These are phyloP conservation scores for Perodicticus potto DNA, from an alignment of 2,797 vertebrate genomes.

Conservation along the genomic window DNA sequence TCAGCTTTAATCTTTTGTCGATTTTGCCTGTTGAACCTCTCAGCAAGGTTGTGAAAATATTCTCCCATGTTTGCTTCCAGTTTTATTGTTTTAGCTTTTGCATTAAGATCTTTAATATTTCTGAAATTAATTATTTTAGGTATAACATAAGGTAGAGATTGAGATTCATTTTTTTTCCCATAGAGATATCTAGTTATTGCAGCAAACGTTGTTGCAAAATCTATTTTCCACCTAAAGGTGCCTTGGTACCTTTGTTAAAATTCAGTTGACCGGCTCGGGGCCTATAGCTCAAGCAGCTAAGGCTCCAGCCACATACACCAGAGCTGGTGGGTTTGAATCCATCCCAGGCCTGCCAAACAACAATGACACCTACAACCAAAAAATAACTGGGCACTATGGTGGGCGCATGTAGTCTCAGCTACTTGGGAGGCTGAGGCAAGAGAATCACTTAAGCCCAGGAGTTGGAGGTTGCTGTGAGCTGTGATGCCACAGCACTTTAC, in stretches of 20 bases:
- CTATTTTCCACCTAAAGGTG: neutral
- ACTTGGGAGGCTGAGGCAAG: too few relatives aligned
- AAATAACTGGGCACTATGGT: too few relatives aligned
- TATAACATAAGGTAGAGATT: neutral
- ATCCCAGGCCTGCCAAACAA: too few relatives aligned
- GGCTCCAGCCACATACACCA: too few relatives aligned
- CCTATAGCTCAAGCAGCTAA: too few relatives aligned
- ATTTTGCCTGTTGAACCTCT: neutral
- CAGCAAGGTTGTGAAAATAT: constrained; percentile 5
- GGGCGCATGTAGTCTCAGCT: too few relatives aligned
- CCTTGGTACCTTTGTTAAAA: neutral
- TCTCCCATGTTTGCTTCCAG: constrained; percentile 18
- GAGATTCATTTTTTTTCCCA: neutral
- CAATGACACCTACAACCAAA: too few relatives aligned
- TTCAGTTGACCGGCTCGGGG: neutral
- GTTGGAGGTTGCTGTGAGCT: too few relatives aligned
- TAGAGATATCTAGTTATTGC: neutral
- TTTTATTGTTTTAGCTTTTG: constrained; percentile 24
- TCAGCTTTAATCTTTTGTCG: neutral
- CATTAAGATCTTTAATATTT: constrained; percentile 7
- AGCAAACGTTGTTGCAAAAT: neutral
- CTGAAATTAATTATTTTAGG: neutral
- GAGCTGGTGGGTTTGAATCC: too few relatives aligned
- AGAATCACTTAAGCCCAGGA: too few relatives aligned
- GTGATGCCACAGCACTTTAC: too few relatives aligned